A percentile compares a stretch with the other conserved stretches of the same genome.
phyloP scores from a whole-genome alignment of 2,113 vertebrate species.

The Myxocyprinus asiaticus region DNA sequence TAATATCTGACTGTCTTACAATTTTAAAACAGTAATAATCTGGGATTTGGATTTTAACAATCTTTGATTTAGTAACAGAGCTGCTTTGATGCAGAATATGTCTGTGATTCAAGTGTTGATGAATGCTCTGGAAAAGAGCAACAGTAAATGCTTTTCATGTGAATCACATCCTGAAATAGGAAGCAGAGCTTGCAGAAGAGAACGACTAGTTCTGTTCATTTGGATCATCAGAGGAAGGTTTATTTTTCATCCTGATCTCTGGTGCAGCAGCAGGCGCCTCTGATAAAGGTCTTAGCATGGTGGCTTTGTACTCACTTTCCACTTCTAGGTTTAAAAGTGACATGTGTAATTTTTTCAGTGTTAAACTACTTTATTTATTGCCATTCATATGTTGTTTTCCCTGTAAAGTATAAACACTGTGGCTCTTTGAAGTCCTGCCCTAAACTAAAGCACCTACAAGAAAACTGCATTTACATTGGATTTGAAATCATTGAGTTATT shows the following conservation, averaged over 20 bases:
- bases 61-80: not conserved
- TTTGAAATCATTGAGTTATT: too few relatives aligned
- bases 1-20: too few relatives aligned
- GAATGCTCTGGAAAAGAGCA: conserved; percentile 17
- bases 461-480: too few relatives aligned
- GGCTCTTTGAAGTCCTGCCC: too few relatives aligned
- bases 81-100: conserved; percentile 10
- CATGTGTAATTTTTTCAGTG: too few relatives aligned
- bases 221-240: conserved; percentile 39
- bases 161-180: conserved; percentile 53
- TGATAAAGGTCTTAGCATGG: conserved; percentile 12
- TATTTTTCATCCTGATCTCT: not conserved
- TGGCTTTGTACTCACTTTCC: not conserved
- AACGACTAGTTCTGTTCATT: conserved; percentile 39
- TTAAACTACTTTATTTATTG: too few relatives aligned
- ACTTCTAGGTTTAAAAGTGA: not conserved
- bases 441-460: too few relatives aligned
- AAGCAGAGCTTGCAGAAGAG: conserved; percentile 22
- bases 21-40: not conserved
- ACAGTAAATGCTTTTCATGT: conserved; percentile 43
- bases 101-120: conserved; percentile 44
- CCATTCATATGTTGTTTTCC: too few relatives aligned
- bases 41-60: conserved; percentile 1
- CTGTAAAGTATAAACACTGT: too few relatives aligned
- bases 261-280: not conserved